Evolutionary conservation across 2,888 invertebrate species (phyloP), one percentile per base, ranked within the genome.

Genomic region (Monochamus alternatus): DNA sequence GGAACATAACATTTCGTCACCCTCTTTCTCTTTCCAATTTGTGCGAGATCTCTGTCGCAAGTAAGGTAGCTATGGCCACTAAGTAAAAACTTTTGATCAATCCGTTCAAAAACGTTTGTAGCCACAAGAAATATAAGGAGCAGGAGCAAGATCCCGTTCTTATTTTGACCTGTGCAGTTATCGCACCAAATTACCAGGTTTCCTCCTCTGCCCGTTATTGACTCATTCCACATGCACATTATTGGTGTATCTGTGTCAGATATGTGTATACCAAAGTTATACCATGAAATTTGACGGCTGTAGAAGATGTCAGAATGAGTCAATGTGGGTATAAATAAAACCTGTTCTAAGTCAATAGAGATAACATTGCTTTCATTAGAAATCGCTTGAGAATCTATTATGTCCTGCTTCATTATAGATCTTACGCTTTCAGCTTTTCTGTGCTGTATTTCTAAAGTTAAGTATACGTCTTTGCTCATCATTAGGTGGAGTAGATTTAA

Each of bases 191-290:
- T 66, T 5, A 66, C 14, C 14, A 77, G n/a, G 75, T 81, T 81
- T 47, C 75, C 78, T n/a, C 81, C 82, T 66, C 81, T 74, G 44
- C 77, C 79, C 51, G 76, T 75, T 51, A 78, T 68, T 60, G 78
- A 77, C 70, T 81, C 80, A 66, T 81, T 78, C 79, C 78, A 81
- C 38, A 75, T 3, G 68, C 67, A 77, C 70, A 70, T 76, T 14
- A 38, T 30, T 3, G 77, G 74, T 52, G 51, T 14, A 7, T 51
- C 47, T 5, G 22, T 68, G 55, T 74, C 72, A 7, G 71, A 70
- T 5, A 74, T 38, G 67, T 74, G 76, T 38, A 52, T 12, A 52
- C 62, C 5, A 12, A 62, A 22, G 22, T 62, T 62, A 22, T 38
- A 62, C 4, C 38, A 38, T 14, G 63, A 63, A 2, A 63, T 5